Evolutionary conservation across 2,113 vertebrate species (phyloP), one percentile per base, ranked within the genome.

Genomic region (Herpetotheres cachinnans): DNA sequence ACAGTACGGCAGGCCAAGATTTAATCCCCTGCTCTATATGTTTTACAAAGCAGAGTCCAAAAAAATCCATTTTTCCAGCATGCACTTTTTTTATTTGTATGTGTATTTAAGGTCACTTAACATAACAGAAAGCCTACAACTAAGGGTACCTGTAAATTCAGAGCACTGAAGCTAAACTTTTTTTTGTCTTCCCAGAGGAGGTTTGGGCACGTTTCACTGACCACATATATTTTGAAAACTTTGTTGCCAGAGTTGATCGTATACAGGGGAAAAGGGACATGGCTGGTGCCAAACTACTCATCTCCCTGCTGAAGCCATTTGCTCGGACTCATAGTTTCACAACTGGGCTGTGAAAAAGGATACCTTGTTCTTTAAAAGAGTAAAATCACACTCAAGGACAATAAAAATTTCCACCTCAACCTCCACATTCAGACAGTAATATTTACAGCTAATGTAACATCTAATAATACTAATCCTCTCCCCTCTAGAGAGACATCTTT

Each of bases 21-120:
- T 49, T 86, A 59, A 78, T 52, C 16, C 25, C 4, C 3, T 26
- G 8, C 13, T 71, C 19, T 34, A 4, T 82, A 19, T 22, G 10
- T 58, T 94, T 87, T 72, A 46, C 44, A 79, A 76, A 80, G 20
- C 6, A 63, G 16, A 40, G 27, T 54, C 6, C 8, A 58, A 73
- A 47, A 66, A 58, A 40, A 1, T 1, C 2, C 2, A 1, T 21
- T 65, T 66, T 50, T n/a, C 24, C 2, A 15, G 13, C 32, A 40
- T 34, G 5, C 4, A 62, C 5, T 0, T 8, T 47, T 83, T 70
- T 70, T 27, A 24, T 65, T 72, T 50, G 9, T 18, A 42, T 1
- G 0, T 7, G 1, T n/a, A 56, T 82, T 79, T 78, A 42, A 73
- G 5, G 76, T 80, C 26, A 44, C 19, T 54, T 86, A 62, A 42